These are phyloP conservation scores for Enoplosus armatus DNA, from an alignment of 2,797 vertebrate species.

Conservation along the genomic window DNA sequence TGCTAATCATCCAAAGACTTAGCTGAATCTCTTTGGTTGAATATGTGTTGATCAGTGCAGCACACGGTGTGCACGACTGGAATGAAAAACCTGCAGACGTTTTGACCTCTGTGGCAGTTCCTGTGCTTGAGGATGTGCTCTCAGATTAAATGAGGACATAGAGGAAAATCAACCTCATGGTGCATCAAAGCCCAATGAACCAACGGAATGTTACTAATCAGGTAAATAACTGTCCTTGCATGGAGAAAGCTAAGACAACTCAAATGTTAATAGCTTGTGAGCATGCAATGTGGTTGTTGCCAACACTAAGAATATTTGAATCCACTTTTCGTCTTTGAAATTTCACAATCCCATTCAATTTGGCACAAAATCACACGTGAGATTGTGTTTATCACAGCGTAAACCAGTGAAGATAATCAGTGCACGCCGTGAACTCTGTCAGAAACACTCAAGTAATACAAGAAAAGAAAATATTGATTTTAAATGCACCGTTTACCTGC, in stretches of 20 bases:
- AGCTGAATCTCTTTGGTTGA: slow-evolving; percentile 5
- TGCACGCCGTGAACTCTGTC: slow-evolving; percentile 3
- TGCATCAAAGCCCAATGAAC: slow-evolving; percentile 4
- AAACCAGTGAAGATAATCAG: slow-evolving; percentile 19
- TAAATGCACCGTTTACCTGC: slow-evolving; percentile 1
- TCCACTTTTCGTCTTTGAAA: slow-evolving; percentile 14
- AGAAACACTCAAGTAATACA: slow-evolving; percentile 6
- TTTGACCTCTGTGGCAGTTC: background rate
- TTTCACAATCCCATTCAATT: slow-evolving; percentile 8
- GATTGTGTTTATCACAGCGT: slow-evolving; percentile 25
- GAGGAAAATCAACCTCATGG: slow-evolving; percentile 15
- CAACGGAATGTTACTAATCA: slow-evolving; percentile 15
- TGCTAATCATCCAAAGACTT: slow-evolving; percentile 23
- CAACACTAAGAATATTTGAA: slow-evolving; percentile 5
- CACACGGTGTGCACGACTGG: background rate
- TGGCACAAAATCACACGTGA: slow-evolving; percentile 17
- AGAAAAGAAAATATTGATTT: background rate
- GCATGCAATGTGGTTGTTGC: slow-evolving; percentile 13
- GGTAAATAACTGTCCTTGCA: slow-evolving; percentile 1
- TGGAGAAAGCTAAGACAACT: slow-evolving; percentile 21
- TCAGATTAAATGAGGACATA: slow-evolving; percentile 15
- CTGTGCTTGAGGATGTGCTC: background rate
- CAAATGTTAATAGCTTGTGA: slow-evolving; percentile 22
- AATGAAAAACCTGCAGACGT: slow-evolving; percentile 14
- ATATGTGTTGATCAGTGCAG: slow-evolving; percentile 22